Evolutionary conservation across 2,888 invertebrate species (phyloP).

Genomic region (Agrotis segetum): DNA sequence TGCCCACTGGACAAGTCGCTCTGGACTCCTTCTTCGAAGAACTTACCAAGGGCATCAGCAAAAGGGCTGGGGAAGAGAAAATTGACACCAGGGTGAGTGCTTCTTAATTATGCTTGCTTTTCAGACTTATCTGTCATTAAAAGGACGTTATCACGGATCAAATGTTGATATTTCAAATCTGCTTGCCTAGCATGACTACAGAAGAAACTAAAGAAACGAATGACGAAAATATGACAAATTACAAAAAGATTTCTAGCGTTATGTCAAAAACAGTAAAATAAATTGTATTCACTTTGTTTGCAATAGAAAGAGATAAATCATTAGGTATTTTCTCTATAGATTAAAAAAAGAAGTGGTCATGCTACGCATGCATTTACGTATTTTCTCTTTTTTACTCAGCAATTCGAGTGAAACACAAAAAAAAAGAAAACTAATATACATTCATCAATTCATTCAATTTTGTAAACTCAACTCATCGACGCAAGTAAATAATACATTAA

Average conservation of each 20-base stretch:
- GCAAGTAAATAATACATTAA: conserved; percentile 38
- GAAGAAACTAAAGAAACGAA: not conserved
- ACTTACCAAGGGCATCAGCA: conserved; percentile 93
- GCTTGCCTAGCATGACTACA: not conserved
- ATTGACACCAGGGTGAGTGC: conserved; percentile 81
- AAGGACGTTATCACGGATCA: not conserved
- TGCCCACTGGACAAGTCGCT: conserved; percentile 96
- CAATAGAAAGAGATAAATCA: not conserved
- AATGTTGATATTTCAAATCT: not conserved
- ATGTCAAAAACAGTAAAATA: not conserved
- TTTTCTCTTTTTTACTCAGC: not conserved
- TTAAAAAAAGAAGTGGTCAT: not conserved
- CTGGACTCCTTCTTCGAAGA: conserved; percentile 96
- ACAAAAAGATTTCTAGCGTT: not conserved
- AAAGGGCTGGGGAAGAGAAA: conserved; percentile 87
- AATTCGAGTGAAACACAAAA: conserved; percentile 4
- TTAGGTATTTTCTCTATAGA: not conserved
- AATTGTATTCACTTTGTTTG: not conserved
- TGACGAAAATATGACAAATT: not conserved
- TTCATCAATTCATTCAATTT: not conserved
- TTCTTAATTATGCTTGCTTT: not conserved
- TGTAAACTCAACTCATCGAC: conserved; percentile 18
- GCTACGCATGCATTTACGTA: not conserved
- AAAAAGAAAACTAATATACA: conserved; percentile 4
- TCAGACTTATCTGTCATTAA: not conserved